These are phyloP conservation scores for Lacanobia wlatinum DNA, from an alignment of 2,888 invertebrate genomes.

Conservation along the genomic window DNA sequence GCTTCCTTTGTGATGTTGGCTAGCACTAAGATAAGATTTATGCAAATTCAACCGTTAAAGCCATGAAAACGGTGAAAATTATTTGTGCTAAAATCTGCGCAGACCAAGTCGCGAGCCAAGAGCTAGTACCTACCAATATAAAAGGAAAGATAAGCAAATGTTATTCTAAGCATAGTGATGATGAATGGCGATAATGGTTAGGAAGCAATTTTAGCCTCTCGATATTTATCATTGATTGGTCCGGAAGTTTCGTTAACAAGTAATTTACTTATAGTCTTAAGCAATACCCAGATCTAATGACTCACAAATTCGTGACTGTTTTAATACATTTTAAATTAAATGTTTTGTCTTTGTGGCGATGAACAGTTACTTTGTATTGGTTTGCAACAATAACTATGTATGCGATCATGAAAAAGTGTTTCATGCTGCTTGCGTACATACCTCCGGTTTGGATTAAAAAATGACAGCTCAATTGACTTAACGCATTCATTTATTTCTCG, in stretches of 20 bases:
- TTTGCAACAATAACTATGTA: slow-evolving; percentile 22
- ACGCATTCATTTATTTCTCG: neutral
- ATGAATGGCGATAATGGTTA: slow-evolving; percentile 6
- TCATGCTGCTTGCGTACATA: neutral
- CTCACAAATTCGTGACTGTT: slow-evolving; percentile 43
- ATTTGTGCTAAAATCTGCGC: too few species aligned
- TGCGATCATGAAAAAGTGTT: neutral
- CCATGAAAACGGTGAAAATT: too few species aligned
- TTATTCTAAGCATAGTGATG: neutral
- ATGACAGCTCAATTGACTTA: neutral
- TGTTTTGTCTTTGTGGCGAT: slow-evolving; percentile 7
- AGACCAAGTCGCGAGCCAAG: too few species aligned
- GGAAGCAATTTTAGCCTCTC: slow-evolving; percentile 18
- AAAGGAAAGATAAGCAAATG: neutral
- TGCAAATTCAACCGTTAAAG: too few species aligned
- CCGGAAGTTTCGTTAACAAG: slow-evolving; percentile 45
- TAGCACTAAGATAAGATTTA: too few species aligned
- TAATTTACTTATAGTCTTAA: slow-evolving; percentile 33
- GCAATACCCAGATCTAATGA: slow-evolving; percentile 22
- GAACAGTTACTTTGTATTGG: slow-evolving; percentile 22
- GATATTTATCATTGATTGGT: slow-evolving; percentile 30
- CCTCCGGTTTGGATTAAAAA: neutral
- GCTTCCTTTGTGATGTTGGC: too few species aligned
- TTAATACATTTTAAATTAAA: slow-evolving; percentile 18
- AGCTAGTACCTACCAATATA: neutral